Evolutionary conservation across 2,888 invertebrate genomes (phyloP).

Genomic region (Drosophila atroscutellata): DNA sequence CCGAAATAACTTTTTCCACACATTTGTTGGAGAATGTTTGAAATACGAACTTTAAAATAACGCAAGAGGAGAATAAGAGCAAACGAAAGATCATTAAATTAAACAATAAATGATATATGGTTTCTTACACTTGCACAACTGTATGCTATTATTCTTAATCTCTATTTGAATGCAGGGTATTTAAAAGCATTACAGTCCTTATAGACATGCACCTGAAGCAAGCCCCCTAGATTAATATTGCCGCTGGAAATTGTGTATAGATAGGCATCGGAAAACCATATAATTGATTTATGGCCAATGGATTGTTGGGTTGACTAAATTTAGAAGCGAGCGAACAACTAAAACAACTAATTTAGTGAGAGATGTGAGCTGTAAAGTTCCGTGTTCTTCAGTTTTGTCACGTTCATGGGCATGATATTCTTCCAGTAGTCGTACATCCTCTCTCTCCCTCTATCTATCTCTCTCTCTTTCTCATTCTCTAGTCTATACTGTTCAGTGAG

Average conservation of each 20-base stretch:
- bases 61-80: not conserved
- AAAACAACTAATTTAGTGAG: constrained; percentile 78
- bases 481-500: not conserved
- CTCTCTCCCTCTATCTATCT: not conserved
- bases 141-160: not conserved
- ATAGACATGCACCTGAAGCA: constrained; percentile 51
- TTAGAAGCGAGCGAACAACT: constrained; percentile 59
- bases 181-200: not conserved
- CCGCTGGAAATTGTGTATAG: constrained; percentile 33
- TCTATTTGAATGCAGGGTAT: constrained; percentile 19
- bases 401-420: constrained; percentile 82
- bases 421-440: constrained; percentile 1
- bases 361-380: constrained; percentile 49
- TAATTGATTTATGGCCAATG: constrained; percentile 82
- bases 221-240: constrained; percentile 18
- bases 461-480: not conserved
- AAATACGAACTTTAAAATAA: not conserved
- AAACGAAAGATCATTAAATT: not conserved
- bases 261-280: constrained; percentile 60
- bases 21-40: not conserved
- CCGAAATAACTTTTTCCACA: not conserved
- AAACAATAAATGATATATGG: not conserved
- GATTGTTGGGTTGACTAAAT: constrained; percentile 72
- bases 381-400: constrained; percentile 83
- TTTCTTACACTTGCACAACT: not conserved